Evolutionary conservation across 2,888 invertebrate species (phyloP).

Genomic region (Anticlea derivata): DNA sequence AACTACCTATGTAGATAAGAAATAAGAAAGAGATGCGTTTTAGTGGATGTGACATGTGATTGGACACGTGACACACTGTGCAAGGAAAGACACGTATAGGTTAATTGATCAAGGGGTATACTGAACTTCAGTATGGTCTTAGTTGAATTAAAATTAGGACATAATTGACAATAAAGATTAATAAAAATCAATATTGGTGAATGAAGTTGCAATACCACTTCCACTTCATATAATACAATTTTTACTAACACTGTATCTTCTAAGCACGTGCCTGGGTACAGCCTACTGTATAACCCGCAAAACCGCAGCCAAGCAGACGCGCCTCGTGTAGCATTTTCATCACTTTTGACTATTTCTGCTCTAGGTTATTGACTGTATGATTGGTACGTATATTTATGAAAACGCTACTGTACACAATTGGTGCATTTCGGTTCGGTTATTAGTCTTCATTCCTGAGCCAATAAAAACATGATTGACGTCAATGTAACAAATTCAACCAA

Average conservation of each 20-base stretch:
- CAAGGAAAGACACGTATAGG: background rate
- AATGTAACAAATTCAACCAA: background rate
- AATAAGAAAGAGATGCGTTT: background rate
- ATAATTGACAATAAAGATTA: too few relatives aligned
- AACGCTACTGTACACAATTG: background rate
- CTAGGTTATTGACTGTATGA: background rate
- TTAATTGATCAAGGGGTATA: background rate
- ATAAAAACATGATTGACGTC: slow-evolving; percentile 9
- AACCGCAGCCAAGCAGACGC: slow-evolving; percentile 28
- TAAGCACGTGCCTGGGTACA: slow-evolving; percentile 6
- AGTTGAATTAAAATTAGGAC: background rate
- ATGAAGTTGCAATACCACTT: too few relatives aligned
- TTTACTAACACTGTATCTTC: too few relatives aligned
- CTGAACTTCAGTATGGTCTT: background rate
- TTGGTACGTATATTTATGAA: background rate
- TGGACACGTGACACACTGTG: slow-evolving; percentile 10
- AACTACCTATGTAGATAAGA: slow-evolving; percentile 1
- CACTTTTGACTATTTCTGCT: slow-evolving; percentile 1
- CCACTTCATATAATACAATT: too few relatives aligned
- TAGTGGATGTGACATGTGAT: slow-evolving; percentile 1
- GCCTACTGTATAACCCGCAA: slow-evolving; percentile 23
- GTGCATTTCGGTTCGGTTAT: too few relatives aligned
- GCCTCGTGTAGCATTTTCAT: slow-evolving; percentile 9
- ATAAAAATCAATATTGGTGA: too few relatives aligned
- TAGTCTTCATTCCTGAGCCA: background rate